Evolutionary conservation across 2,888 invertebrate species (phyloP).

Genomic region (Ganaspis brasiliensis): DNA sequence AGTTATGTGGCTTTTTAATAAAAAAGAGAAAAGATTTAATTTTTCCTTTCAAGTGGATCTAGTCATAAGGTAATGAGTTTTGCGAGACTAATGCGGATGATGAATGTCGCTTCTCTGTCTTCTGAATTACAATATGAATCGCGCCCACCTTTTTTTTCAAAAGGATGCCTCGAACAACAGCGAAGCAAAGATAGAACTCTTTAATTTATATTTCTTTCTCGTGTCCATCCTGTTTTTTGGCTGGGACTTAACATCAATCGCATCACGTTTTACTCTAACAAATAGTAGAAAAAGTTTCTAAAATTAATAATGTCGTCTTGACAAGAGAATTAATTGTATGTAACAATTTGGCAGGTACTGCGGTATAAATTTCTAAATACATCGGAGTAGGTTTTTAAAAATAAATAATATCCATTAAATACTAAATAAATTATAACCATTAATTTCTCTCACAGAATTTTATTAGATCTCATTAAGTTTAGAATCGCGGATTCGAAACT

Average conservation of each 20-base stretch:
- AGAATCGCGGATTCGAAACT: no score
- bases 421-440: no score
- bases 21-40: not conserved
- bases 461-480: no score
- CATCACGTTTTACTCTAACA: not conserved
- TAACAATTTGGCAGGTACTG: not conserved
- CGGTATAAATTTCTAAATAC: no score
- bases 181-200: constrained; percentile 2
- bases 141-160: constrained; percentile 56
- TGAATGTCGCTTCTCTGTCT: constrained; percentile 62
- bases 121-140: constrained; percentile 68
- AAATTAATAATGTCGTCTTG: constrained; percentile 2
- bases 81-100: constrained; percentile 43
- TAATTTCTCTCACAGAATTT: no score
- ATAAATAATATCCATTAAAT: no score
- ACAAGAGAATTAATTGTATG: constrained; percentile 9
- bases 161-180: not conserved
- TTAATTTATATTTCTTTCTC: not conserved
- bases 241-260: constrained; percentile 6
- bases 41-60: constrained; percentile 11
- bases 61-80: constrained; percentile 34
- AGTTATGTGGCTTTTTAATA: no score
- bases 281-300: not conserved
- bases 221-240: constrained; percentile 11
- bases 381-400: no score